phyloP scores from a whole-genome alignment of 2,888 invertebrate genomes.

The Trissonchulus sp. region DNA sequence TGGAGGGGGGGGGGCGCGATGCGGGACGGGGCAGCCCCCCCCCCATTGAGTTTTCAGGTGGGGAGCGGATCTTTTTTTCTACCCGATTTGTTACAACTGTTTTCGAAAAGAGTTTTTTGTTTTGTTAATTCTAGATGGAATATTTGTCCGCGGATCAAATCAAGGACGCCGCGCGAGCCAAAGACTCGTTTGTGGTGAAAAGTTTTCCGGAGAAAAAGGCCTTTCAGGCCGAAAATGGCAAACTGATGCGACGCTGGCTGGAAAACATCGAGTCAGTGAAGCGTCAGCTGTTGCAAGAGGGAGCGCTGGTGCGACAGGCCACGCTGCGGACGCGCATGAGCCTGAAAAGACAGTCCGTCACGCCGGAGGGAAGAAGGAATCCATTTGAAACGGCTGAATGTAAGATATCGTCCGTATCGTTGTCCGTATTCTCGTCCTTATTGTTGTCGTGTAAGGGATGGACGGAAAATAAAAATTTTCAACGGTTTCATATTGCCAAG shows the following conservation, averaged over 20 bases:
- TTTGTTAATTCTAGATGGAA: constrained; percentile 18
- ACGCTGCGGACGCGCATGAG: constrained; percentile 30
- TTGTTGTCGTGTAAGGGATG: too few species aligned
- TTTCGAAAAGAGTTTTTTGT: too few species aligned
- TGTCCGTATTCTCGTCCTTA: too few species aligned
- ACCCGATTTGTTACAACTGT: too few species aligned
- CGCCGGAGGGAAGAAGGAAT: not conserved
- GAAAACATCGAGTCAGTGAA: constrained; percentile 85
- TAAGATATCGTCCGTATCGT: too few species aligned
- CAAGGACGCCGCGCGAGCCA: constrained; percentile 65
- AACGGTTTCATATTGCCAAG: too few species aligned
- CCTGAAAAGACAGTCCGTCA: not conserved
- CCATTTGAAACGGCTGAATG: not conserved
- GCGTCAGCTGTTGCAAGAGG: constrained; percentile 62
- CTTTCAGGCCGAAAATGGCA: constrained; percentile 76
- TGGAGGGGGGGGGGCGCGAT: too few species aligned
- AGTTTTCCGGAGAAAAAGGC: constrained; percentile 87
- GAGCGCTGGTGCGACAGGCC: constrained; percentile 43
- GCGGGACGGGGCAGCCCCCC: too few species aligned
- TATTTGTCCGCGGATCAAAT: constrained; percentile 20
- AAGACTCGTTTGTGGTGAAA: constrained; percentile 85
- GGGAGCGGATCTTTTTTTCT: too few species aligned
- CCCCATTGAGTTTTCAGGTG: too few species aligned
- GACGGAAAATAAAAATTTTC: too few species aligned
- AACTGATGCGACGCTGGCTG: constrained; percentile 71